These are phyloP conservation scores for Chrysogorgia sp. DNA, from an alignment of 92 coral and sea anemone genomes.

Conservation along the genomic window DNA sequence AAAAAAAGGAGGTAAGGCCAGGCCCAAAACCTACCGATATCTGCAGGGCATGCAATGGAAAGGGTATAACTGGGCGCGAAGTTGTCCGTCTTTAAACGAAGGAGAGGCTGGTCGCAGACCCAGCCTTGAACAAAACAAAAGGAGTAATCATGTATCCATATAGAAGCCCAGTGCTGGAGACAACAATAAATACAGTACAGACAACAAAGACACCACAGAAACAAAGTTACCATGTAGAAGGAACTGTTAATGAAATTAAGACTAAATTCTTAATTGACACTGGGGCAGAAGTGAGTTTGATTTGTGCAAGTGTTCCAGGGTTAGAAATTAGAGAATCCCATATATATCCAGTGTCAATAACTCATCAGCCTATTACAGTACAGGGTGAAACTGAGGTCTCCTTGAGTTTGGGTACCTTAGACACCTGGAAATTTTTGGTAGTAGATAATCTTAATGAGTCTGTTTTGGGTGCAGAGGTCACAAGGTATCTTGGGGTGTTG, in stretches of 20 bases:
- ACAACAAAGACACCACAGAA: too few species aligned
- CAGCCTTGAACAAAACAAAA: conserved; percentile 38
- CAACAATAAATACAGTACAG: conserved; percentile 47
- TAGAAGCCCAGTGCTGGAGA: background rate
- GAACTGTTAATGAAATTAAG: too few species aligned
- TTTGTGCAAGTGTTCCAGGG: too few species aligned
- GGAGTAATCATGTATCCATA: conserved; percentile 57
- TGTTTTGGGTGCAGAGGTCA: background rate
- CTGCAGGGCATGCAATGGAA: conserved; percentile 48
- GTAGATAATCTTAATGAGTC: background rate
- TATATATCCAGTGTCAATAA: too few species aligned
- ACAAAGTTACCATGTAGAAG: background rate
- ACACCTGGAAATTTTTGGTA: too few species aligned
- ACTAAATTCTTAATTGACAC: too few species aligned
- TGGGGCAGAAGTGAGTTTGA: too few species aligned
- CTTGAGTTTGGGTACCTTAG: conserved; percentile 13
- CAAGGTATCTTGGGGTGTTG: conserved; percentile 54
- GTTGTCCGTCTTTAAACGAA: conserved; percentile 60
- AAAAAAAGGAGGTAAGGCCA: conserved; percentile 56
- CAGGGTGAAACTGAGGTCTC: too few species aligned
- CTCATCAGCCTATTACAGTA: too few species aligned
- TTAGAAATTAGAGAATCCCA: too few species aligned
- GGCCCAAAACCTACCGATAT: conserved; percentile 53
- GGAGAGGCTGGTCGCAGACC: conserved; percentile 62
- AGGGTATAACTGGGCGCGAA: conserved; percentile 56